Evolutionary conservation across 2,797 vertebrate genomes (phyloP), one percentile per base, ranked within the genome.

Genomic region (Aselliscus stoliczkanus): DNA sequence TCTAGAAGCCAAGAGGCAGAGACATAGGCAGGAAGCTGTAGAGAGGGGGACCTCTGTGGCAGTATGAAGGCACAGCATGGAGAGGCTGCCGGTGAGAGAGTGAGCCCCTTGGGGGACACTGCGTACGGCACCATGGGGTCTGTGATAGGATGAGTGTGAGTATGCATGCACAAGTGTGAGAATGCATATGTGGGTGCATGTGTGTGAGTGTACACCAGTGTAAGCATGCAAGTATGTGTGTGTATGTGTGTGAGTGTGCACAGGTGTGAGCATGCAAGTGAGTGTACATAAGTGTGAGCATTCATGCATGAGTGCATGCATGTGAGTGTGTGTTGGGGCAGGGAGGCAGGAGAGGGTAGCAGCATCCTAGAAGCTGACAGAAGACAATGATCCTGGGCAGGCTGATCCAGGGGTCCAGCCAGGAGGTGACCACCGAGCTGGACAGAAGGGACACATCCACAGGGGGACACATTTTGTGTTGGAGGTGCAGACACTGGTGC

Each of bases 171-270:
- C 21, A 17, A 0, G 21, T 20, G 29, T 56, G 76, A 29, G n/a
- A n/a, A n/a, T n/a, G n/a, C n/a, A n/a, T n/a, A n/a, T n/a, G n/a
- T n/a, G n/a, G n/a, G n/a, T n/a, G 42, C 39, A n/a, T 1, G 25
- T 31, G 1, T 39, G 62, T 54, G 14, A 8, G 50, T 39, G 23
- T 29, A 25, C 1, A 1, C 23, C 12, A 0, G 21, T 20, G 29
- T 58, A 64, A 31, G n/a, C 42, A 13, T 42, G 6, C 42, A 9
- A 6, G 42, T 42, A 42, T n/a, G n/a, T 42, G 44, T 4, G 39
- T 44, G 29, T 20, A 23, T 15, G 3, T 9, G 18, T 56, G 60
- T 54, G 60, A 17, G 60, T n/a, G 34, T 34, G 9, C n/a, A n/a
- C n/a, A n/a, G 13, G 44, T 47, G 67, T 13, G 67, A 5, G 42